Conservation (phyloP, 2,113 vertebrate genomes). For the Takifugu bimaculatus region DNA sequence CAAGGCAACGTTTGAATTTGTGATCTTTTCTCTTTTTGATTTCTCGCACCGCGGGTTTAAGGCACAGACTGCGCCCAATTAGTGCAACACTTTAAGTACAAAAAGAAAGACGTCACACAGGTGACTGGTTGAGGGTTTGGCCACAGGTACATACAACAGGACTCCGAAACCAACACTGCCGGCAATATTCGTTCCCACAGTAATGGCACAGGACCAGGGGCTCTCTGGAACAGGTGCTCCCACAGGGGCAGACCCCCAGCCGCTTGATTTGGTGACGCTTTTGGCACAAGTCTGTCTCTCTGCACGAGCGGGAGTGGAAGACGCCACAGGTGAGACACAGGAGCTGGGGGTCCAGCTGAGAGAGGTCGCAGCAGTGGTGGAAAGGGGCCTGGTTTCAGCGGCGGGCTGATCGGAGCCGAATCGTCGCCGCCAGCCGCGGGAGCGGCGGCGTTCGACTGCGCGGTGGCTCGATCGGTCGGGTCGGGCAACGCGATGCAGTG, state of each 20-base stretch:
- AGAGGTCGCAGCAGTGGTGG: slow-evolving; percentile 52
- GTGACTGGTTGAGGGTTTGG: slow-evolving; percentile 40
- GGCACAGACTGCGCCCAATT: slow-evolving; percentile 40
- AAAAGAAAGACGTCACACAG: slow-evolving; percentile 39
- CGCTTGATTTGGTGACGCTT: neutral
- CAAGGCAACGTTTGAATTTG: slow-evolving; percentile 32
- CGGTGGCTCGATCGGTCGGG: no score
- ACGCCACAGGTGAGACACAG: slow-evolving; percentile 50
- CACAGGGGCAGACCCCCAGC: slow-evolving; percentile 40
- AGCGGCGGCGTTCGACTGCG: neutral
- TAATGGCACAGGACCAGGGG: slow-evolving; percentile 59
- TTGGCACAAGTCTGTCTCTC: slow-evolving; percentile 10
- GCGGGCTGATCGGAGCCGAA: neutral
- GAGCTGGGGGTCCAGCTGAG: slow-evolving; percentile 22
- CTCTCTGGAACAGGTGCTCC: slow-evolving; percentile 9
- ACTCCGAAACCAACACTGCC: slow-evolving; percentile 57
- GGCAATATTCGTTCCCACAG: slow-evolving; percentile 57
- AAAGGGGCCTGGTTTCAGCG: slow-evolving; percentile 28
- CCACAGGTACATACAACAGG: slow-evolving; percentile 61
- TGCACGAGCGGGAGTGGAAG: slow-evolving; percentile 56
- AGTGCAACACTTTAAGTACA: slow-evolving; percentile 1
- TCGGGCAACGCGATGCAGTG: neutral
- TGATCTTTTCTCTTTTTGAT: neutral
- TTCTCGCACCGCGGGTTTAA: slow-evolving; percentile 19
- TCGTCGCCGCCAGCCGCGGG: slow-evolving; percentile 8